These are phyloP conservation scores for Percopsis transmontana DNA, from an alignment of 2,113 vertebrate genomes.

Conservation along the genomic window DNA sequence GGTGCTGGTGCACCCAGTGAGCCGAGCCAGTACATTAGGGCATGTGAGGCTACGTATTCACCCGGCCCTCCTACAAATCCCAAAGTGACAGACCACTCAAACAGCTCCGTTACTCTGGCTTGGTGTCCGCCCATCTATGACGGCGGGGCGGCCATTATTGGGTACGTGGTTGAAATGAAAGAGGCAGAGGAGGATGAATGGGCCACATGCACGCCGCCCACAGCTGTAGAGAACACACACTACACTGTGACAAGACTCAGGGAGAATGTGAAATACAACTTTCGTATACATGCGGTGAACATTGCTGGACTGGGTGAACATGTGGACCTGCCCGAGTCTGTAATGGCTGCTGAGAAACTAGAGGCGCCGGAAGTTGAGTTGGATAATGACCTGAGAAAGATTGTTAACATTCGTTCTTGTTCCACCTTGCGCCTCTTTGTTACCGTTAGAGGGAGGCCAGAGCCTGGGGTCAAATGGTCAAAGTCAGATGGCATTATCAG, in stretches of 20 bases:
- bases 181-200: conserved; percentile 88
- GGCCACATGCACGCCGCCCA: conserved; percentile 85
- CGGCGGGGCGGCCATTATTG: conserved; percentile 88
- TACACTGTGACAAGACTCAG: conserved; percentile 89
- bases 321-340: conserved; percentile 81
- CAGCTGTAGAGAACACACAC: conserved; percentile 85
- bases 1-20: conserved; percentile 89
- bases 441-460: conserved; percentile 91
- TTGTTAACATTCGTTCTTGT: conserved; percentile 88
- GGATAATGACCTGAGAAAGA: conserved; percentile 90
- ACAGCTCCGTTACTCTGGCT: conserved; percentile 86
- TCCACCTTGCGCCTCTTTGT: conserved; percentile 90
- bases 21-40: conserved; percentile 89
- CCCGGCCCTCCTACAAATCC: conserved; percentile 94
- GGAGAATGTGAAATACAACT: conserved; percentile 92
- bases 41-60: conserved; percentile 91
- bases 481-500: conserved; percentile 87
- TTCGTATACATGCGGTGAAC: conserved; percentile 91
- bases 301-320: conserved; percentile 90
- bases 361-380: conserved; percentile 96
- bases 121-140: conserved; percentile 97
- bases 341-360: conserved; percentile 85
- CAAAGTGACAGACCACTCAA: conserved; percentile 91
- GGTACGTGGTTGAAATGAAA: conserved; percentile 90
- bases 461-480: conserved; percentile 96